Evolutionary conservation across 2,888 invertebrate species (phyloP).

Genomic region (Troilus luridus): DNA sequence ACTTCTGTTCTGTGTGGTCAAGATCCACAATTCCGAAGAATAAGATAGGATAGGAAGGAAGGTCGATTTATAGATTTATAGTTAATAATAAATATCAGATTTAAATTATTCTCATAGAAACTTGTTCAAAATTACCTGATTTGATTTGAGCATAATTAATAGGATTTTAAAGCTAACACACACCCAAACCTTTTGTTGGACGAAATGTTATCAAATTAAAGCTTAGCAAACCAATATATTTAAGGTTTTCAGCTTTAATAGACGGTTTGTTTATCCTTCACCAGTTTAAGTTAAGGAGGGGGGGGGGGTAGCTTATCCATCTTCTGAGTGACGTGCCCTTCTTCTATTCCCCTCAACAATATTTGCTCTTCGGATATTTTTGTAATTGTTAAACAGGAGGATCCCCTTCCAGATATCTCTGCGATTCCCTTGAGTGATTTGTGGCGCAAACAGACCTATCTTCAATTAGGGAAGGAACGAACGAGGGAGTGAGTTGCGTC

Average conservation of each 20-base stretch:
- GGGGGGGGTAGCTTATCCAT: background rate
- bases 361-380: constrained; percentile 19
- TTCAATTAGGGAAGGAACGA: constrained; percentile 1
- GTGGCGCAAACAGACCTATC: background rate
- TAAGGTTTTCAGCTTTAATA: background rate
- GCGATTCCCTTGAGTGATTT: background rate
- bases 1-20: no score
- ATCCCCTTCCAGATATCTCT: background rate
- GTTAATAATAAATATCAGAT: no score
- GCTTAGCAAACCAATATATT: background rate
- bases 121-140: no score
- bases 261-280: background rate
- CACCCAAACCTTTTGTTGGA: background rate
- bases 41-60: no score
- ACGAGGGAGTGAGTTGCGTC: background rate
- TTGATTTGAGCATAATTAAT: no score
- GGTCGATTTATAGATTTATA: no score
- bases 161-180: no score
- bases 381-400: background rate
- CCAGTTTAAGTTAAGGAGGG: background rate
- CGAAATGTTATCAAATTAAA: background rate
- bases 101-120: no score
- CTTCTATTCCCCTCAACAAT: background rate
- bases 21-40: no score
- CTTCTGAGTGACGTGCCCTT: background rate